A percentile compares a stretch with the other conserved stretches of the same genome.
Conservation (phyloP, 92 coral and sea anemone genomes). For the Porites cylindrica region DNA sequence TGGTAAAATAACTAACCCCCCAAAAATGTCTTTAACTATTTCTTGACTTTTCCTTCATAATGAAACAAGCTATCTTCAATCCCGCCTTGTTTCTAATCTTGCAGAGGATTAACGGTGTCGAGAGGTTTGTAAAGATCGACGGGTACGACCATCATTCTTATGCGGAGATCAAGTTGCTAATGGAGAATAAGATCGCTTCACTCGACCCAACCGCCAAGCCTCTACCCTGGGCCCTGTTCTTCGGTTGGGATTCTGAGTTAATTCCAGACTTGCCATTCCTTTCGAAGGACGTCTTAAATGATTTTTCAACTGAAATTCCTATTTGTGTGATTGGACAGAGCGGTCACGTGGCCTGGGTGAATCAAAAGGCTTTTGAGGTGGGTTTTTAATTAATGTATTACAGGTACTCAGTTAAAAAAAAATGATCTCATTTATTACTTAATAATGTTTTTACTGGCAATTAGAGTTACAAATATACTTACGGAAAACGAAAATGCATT, state of each 20-base stretch:
- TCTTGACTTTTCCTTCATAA: not conserved
- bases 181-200: constrained; percentile 33
- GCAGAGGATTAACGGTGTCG: not conserved
- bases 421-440: not conserved
- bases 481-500: no score
- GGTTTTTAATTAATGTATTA: not conserved
- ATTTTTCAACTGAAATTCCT: constrained; percentile 48
- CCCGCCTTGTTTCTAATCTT: not conserved
- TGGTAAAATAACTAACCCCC: not conserved
- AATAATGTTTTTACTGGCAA: not conserved
- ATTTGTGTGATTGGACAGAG: constrained; percentile 63
- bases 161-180: constrained; percentile 43
- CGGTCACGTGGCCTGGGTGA: constrained; percentile 74
- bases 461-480: no score
- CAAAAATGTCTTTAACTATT: not conserved
- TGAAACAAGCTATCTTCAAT: not conserved
- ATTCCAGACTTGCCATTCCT: constrained; percentile 58
- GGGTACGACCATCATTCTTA: constrained; percentile 42
- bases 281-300: constrained; percentile 48
- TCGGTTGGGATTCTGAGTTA: constrained; percentile 79
- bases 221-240: constrained; percentile 62
- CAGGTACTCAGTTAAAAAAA: not conserved
- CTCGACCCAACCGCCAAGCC: constrained; percentile 20
- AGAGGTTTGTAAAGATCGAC: constrained; percentile 21
- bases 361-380: constrained; percentile 65